These are phyloP conservation scores for Nannoperca obscura DNA, from an alignment of 2,797 vertebrate genomes.

Conservation along the genomic window DNA sequence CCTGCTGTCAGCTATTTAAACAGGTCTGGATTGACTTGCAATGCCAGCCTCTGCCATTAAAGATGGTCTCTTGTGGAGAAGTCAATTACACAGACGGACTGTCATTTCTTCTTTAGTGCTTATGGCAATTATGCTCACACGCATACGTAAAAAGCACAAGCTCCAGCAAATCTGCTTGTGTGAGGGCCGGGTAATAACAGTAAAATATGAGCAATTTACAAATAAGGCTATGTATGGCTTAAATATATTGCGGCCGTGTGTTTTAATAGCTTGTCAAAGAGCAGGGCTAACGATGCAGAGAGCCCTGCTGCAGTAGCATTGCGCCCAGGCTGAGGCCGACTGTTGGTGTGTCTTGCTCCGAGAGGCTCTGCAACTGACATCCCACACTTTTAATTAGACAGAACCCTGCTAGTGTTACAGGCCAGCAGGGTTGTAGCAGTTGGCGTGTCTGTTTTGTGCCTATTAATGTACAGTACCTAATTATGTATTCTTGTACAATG, in stretches of 20 bases:
- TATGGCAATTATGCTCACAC: constrained; percentile 15
- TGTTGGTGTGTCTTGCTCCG: constrained; percentile 39
- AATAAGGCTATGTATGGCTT: constrained; percentile 51
- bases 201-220: constrained; percentile 23
- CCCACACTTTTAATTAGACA: constrained; percentile 77
- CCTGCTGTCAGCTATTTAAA: constrained; percentile 63
- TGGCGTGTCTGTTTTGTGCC: constrained; percentile 47
- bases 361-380: constrained; percentile 64
- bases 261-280: constrained; percentile 68
- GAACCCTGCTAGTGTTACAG: constrained; percentile 38
- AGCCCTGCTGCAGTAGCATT: constrained; percentile 41
- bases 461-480: constrained; percentile 54
- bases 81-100: constrained; percentile 72
- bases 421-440: constrained; percentile 46
- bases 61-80: constrained; percentile 65
- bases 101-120: constrained; percentile 59
- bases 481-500: constrained; percentile 57
- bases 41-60: constrained; percentile 68
- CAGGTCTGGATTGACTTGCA: constrained; percentile 48
- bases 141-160: neutral
- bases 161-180: constrained; percentile 21
- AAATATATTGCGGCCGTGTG: constrained; percentile 26
- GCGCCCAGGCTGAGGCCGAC: constrained; percentile 19
- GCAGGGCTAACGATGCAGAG: constrained; percentile 65
- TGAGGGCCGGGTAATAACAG: neutral